These are phyloP conservation scores for Parambassis ranga DNA, from an alignment of 2,797 vertebrate genomes.

Conservation along the genomic window DNA sequence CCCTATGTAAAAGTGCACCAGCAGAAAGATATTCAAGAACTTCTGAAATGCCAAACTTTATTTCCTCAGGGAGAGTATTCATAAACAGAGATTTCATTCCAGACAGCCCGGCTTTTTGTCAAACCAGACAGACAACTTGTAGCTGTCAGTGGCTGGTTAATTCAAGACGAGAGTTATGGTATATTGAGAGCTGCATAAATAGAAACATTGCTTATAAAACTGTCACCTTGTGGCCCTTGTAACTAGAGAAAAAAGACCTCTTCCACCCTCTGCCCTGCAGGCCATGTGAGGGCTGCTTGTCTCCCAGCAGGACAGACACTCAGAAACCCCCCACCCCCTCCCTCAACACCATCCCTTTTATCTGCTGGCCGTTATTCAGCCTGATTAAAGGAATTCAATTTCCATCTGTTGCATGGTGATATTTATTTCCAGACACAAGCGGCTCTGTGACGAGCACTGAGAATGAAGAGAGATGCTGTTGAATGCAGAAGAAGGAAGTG, in stretches of 20 bases:
- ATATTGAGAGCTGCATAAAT: constrained; percentile 36
- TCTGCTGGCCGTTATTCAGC: constrained; percentile 41
- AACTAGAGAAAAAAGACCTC: constrained; percentile 27
- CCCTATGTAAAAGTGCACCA: no score
- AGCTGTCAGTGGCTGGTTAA: not conserved
- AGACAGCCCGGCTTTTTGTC: not conserved
- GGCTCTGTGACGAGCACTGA: constrained; percentile 52
- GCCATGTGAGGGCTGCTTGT: constrained; percentile 11
- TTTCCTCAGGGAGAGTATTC: constrained; percentile 20
- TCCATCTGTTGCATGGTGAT: constrained; percentile 63
- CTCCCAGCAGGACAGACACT: constrained; percentile 10
- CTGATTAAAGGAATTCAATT: constrained; percentile 67
- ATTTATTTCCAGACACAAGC: constrained; percentile 58
- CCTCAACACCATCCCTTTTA: constrained; percentile 14
- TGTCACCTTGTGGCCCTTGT: constrained; percentile 31
- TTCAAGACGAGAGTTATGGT: not conserved
- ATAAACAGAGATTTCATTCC: not conserved
- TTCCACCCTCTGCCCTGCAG: constrained; percentile 24
- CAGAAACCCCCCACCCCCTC: not conserved
- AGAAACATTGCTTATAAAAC: constrained; percentile 48
- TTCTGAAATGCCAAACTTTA: no score
- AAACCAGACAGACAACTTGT: not conserved
- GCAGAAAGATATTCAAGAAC: no score
- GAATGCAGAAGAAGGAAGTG: constrained; percentile 26
- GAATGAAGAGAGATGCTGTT: constrained; percentile 32